A percentile compares a stretch with the other conserved stretches of the same genome.
Conservation (phyloP, 2,113 vertebrate species). For the Cygnus buccinator region DNA sequence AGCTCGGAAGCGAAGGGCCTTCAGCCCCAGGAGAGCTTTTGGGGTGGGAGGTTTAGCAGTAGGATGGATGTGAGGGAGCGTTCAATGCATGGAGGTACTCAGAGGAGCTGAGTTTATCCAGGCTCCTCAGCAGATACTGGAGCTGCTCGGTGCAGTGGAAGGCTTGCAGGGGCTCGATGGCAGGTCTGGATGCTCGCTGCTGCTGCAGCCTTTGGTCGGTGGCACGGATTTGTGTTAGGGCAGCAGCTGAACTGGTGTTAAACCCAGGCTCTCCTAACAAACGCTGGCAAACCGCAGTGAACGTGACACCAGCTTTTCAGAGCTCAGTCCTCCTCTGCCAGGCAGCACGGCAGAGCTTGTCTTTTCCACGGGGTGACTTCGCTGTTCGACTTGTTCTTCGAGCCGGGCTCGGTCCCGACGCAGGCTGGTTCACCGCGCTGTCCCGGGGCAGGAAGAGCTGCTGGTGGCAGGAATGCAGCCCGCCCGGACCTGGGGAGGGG, state of each 20-base stretch:
- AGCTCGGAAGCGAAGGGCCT: neutral
- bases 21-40: neutral
- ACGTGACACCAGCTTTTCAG: neutral
- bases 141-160: neutral
- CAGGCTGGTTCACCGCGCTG: neutral
- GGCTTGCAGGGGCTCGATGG: neutral
- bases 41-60: neutral
- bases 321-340: neutral
- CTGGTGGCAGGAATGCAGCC: neutral
- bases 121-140: neutral
- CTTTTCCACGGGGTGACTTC: neutral
- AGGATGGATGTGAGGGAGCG: neutral
- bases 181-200: neutral
- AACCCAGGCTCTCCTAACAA: neutral
- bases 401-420: fast-evolving
- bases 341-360: neutral
- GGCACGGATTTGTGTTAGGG: neutral
- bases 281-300: neutral
- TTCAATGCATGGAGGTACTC: neutral
- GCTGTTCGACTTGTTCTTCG: neutral
- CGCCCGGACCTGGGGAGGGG: neutral
- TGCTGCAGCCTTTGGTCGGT: neutral
- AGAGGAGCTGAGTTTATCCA: neutral
- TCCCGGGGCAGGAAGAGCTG: neutral
- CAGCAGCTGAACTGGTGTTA: neutral